Percentiles rank a stretch among this genome's conserved stretches.
Evolutionary conservation across 2,113 vertebrate species (phyloP).

Genomic region (Pluvianellus socialis): DNA sequence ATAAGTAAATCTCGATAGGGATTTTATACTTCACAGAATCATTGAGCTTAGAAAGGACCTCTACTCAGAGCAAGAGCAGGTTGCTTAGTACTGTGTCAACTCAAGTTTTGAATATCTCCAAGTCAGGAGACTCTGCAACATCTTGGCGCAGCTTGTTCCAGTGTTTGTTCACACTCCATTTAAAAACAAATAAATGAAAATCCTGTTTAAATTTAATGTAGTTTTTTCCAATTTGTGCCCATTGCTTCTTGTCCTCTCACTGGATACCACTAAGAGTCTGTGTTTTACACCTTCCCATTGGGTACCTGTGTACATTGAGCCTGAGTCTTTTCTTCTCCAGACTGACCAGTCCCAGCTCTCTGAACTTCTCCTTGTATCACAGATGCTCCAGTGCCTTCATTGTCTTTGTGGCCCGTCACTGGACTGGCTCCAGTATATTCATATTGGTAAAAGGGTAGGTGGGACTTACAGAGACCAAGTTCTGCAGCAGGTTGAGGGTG

Average conservation of each 20-base stretch:
- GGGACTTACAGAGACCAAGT: background rate
- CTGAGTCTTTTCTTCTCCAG: background rate
- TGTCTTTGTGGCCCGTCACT: background rate
- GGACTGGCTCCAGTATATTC: background rate
- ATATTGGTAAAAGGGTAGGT: background rate
- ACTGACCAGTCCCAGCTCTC: background rate
- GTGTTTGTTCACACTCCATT: background rate
- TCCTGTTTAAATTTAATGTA: background rate
- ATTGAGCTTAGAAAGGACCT: background rate
- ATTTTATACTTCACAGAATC: background rate
- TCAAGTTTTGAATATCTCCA: background rate
- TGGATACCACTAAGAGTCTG: background rate
- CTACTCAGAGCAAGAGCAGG: background rate
- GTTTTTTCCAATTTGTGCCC: background rate
- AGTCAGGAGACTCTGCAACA: background rate
- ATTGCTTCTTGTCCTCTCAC: background rate
- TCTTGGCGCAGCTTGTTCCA: background rate
- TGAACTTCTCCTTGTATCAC: background rate
- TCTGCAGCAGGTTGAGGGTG: background rate
- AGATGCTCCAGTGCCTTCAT: background rate
- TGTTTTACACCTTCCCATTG: background rate
- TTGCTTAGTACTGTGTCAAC: background rate
- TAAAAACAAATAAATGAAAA: background rate
- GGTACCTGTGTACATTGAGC: accelerated
- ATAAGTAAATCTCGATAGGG: background rate